Percentiles rank a stretch among this genome's conserved stretches.
These are phyloP conservation scores for Callimorpha dominula DNA, from an alignment of 2,888 invertebrate genomes.

Conservation along the genomic window DNA sequence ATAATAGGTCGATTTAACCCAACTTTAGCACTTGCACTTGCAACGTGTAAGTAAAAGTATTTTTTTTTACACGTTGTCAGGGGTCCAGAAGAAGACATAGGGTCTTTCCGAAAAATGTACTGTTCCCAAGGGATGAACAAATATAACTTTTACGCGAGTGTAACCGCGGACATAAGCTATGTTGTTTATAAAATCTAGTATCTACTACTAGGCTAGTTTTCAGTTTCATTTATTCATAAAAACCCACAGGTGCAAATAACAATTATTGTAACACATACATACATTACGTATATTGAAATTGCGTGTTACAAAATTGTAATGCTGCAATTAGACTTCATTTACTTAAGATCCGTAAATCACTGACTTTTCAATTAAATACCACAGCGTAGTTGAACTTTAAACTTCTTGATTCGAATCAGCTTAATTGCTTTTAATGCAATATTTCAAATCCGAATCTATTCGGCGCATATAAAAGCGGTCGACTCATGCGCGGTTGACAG, in stretches of 20 bases:
- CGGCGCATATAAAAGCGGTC: constrained; percentile 35
- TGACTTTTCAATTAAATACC: constrained; percentile 40
- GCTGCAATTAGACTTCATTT: constrained; percentile 8
- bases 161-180: no score
- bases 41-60: no score
- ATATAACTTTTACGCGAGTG: no score
- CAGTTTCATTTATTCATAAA: no score
- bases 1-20: no score
- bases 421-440: constrained; percentile 46
- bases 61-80: no score
- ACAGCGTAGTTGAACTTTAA: constrained; percentile 39
- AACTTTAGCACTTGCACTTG: no score
- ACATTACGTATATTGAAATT: background rate
- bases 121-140: no score
- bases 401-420: constrained; percentile 30
- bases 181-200: no score
- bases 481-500: constrained; percentile 49
- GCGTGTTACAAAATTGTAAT: background rate
- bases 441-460: constrained; percentile 43
- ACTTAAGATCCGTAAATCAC: constrained; percentile 24
- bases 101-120: no score
- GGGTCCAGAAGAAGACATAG: no score
- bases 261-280: background rate
- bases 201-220: no score
- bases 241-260: background rate